These are phyloP conservation scores for Microctenopoma stevenorrisi DNA, from an alignment of 2,797 vertebrate genomes.

Conservation along the genomic window DNA sequence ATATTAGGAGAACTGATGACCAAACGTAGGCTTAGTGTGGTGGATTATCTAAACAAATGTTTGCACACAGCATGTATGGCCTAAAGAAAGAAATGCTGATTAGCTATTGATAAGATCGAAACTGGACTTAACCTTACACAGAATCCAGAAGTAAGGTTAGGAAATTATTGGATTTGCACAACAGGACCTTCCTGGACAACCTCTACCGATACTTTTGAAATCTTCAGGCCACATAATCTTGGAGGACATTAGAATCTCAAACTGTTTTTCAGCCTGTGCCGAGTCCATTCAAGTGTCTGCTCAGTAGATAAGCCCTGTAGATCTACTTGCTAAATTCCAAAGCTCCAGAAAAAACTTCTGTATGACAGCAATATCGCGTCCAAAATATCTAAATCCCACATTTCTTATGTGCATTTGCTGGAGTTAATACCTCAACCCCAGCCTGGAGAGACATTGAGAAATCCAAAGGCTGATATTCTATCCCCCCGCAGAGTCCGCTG, in stretches of 20 bases:
- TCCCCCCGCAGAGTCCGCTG: conserved; percentile 37
- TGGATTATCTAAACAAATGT: conserved; percentile 1
- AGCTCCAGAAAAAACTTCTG: conserved; percentile 34
- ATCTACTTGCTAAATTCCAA: conserved; percentile 30
- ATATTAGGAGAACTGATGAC: background rate
- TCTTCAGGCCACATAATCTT: background rate
- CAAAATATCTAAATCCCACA: conserved; percentile 42
- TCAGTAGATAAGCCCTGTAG: conserved; percentile 33
- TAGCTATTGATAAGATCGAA: background rate
- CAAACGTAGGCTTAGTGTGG: background rate
- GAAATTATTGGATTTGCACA: background rate
- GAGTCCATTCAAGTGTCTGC: conserved; percentile 18
- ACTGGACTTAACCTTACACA: background rate
- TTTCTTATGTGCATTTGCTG: conserved; percentile 39
- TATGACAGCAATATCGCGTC: conserved; percentile 14
- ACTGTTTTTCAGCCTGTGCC: conserved; percentile 5
- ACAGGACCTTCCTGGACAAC: conserved; percentile 10
- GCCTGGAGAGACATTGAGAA: conserved; percentile 44
- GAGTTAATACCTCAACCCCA: conserved; percentile 40
- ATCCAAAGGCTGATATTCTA: conserved; percentile 49
- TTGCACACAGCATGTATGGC: background rate
- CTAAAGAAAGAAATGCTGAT: too few species aligned
- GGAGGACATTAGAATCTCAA: conserved; percentile 23
- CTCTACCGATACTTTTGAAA: conserved; percentile 3
- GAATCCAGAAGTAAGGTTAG: conserved; percentile 3